phyloP scores from a whole-genome alignment of 2,797 vertebrate genomes.

The Mormyrops boulengeri region DNA sequence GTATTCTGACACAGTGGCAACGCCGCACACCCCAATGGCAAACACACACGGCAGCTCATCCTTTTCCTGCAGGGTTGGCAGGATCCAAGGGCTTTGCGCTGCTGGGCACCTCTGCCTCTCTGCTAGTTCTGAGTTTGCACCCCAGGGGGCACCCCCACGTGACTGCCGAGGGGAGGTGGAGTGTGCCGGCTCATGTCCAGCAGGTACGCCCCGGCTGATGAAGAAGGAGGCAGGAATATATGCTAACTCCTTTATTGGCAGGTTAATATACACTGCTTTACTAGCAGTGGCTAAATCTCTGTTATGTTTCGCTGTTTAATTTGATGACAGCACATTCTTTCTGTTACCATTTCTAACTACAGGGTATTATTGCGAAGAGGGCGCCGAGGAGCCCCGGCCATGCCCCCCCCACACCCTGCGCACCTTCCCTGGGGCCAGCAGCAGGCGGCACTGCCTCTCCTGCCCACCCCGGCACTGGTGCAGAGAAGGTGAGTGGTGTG shows the following conservation, averaged over 20 bases:
- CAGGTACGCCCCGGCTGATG: conserved; percentile 57
- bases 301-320: neutral
- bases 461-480: conserved; percentile 79
- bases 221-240: neutral
- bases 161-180: conserved; percentile 61
- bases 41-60: neutral
- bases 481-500: conserved; percentile 62
- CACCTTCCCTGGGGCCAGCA: conserved; percentile 58
- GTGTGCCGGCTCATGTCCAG: conserved; percentile 75
- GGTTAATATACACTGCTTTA: neutral
- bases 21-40: neutral
- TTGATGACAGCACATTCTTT: neutral
- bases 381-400: conserved; percentile 55
- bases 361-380: conserved; percentile 84
- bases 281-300: neutral
- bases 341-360: conserved; percentile 11
- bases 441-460: conserved; percentile 66
- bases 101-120: conserved; percentile 78
- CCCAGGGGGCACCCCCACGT: conserved; percentile 42
- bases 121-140: conserved; percentile 69
- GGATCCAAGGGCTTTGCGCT: conserved; percentile 71
- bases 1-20: conserved; percentile 41
- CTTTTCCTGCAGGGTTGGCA: conserved; percentile 59
- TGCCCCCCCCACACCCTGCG: conserved; percentile 75
- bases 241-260: neutral